Base-by-base conservation (phyloP, 2,888 invertebrate genomes). In the Anaspis maculata region DNA sequence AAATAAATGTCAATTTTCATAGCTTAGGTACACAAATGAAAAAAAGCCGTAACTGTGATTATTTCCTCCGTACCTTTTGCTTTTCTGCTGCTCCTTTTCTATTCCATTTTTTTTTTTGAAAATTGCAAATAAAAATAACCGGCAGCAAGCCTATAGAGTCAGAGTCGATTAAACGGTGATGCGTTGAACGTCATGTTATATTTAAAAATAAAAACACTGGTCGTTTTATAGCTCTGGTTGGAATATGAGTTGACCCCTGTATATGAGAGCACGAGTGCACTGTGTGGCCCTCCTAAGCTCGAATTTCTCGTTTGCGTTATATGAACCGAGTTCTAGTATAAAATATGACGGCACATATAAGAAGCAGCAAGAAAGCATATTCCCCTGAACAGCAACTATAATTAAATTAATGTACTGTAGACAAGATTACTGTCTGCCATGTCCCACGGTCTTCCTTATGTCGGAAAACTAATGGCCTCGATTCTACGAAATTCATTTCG, bases 331-430 rank as follows among this genome's bases (percentile, higher is more conserved):
- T 39, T 36, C 35, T 25, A 27, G 30, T 37, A 19, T 9, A 34
- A 40, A 37, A 40, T 40, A 40, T 40, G 15, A 39, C 29, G 16
- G 15, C 26, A 39, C 32, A 36, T n/a, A n/a, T n/a, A n/a, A 32
- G 27, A 36, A 32, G 26, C 25, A 31, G 28, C 15, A 39, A 36
- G 36, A 42, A 39, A 43, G 48, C 41, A 46, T 45, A 47, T 50
- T 46, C 49, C 36, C 34, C 37, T 5, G 45, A 51, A 42, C 41
- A 36, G 39, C 39, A 38, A 36, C 41, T 43, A 44, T 43, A 50
- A 49, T 50, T 49, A 52, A 52, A 49, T 53, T 51, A 50, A 53
- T 51, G 50, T 47, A 45, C 42, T 48, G 48, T 46, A 44, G 46
- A 48, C 45, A 37, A 40, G 40, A 40, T 33, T 40, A 21, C 30